Conservation (phyloP, 2,797 vertebrate genomes). For the Telmatherina bonti region DNA sequence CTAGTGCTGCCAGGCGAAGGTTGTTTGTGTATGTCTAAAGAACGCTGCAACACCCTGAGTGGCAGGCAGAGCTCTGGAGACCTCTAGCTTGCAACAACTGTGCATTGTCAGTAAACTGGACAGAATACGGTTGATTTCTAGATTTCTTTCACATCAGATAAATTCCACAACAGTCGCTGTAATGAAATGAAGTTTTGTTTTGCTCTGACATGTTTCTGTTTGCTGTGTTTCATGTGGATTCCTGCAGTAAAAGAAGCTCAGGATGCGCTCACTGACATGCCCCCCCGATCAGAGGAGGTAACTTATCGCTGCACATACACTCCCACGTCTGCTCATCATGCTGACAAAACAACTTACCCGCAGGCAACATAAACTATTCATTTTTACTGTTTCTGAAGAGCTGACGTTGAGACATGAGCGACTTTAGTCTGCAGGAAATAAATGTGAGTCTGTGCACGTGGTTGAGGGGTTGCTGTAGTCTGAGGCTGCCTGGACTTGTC, state of each 20-base stretch:
- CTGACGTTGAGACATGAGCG: background rate
- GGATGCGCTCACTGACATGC: constrained; percentile 95
- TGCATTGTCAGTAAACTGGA: too few relatives aligned
- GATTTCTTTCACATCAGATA: too few relatives aligned
- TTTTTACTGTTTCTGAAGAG: background rate
- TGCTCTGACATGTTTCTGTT: background rate
- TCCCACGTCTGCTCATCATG: background rate
- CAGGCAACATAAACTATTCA: background rate
- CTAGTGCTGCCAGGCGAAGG: too few relatives aligned
- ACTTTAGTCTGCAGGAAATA: too few relatives aligned
- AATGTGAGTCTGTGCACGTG: background rate
- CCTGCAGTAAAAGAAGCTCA: constrained; percentile 85
- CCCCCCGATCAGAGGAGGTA: constrained; percentile 92
- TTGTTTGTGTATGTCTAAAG: too few relatives aligned
- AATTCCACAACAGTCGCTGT: too few relatives aligned
- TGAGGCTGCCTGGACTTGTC: constrained; percentile 24
- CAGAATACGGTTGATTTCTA: too few relatives aligned
- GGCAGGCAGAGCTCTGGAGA: too few relatives aligned
- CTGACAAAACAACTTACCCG: background rate
- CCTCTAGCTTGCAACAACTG: too few relatives aligned
- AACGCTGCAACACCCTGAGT: too few relatives aligned
- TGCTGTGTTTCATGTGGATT: constrained; percentile 10
- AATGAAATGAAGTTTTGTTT: too few relatives aligned
- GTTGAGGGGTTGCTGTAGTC: constrained; percentile 5
- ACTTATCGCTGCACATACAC: background rate